Base-by-base conservation (phyloP, 2,888 invertebrate genomes). In the Abrostola tripartita region DNA sequence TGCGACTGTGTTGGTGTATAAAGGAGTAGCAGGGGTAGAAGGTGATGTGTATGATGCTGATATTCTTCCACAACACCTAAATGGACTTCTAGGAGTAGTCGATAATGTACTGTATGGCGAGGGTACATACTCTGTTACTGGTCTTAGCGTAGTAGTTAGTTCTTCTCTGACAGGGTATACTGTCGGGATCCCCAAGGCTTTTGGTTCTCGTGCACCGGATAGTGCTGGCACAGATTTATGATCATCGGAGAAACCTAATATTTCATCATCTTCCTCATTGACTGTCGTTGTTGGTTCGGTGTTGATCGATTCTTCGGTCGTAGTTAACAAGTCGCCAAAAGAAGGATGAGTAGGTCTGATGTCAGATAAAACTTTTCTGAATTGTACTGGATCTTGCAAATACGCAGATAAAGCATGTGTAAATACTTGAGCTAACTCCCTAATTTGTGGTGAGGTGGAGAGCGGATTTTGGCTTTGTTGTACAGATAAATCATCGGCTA, bases 381-480 rank as follows among this genome's bases (percentile, higher is more conserved):
- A 98, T 58, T 96, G 96, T n/a, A 96, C 96, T 0, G 98, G 98
- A 87, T 98, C 97, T 88, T 98, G 97, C 5, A 98, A 92, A 78
- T 98, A 98, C 0, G 97, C 97, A 0, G 97, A 97, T 12, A 98
- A 89, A 0, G 98, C 98, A 82, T 97, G 96, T 0, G 98, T 98
- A 81, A 98, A 98, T 5, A 98, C 97, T 89, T 97, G 97, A 0
- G 98, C 98, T 5, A 98, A 88, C 88, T 98, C 97, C 57, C 98
- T 95, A 0, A 98, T 95, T 88, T 96, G 95, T n/a, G 97, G 95
- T 70, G 90, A 95, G 40, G 88, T 94, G 10, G 96, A 95, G 6
- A 97, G 87, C 0, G 96, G 96, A 35, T 96, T 95, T 81, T 96
- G 95, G 79, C 96, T 95, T 88, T 97, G 96, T 81, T 96, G 95